Conservation (phyloP, 37 sponge, comb jelly and placozoan genomes). For the Oscarella lobularis region DNA sequence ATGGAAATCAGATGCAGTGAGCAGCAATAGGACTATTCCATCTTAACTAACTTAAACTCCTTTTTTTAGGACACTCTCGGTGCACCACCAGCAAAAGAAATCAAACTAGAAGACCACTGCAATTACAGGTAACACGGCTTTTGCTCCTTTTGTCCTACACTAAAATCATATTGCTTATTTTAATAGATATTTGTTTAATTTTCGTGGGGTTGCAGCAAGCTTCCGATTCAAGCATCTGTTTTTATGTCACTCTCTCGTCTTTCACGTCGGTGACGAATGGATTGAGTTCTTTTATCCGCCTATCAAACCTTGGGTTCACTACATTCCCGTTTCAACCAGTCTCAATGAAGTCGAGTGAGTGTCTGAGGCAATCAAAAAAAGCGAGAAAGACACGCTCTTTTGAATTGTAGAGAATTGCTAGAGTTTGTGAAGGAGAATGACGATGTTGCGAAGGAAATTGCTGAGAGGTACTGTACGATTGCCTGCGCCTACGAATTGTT, state of each 20-base stretch:
- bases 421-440: constrained; percentile 57
- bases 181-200: constrained; percentile 73
- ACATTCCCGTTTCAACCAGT: constrained; percentile 47
- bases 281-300: constrained; percentile 71
- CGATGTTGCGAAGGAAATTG: constrained; percentile 37
- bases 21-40: not conserved
- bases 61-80: constrained; percentile 65
- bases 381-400: not conserved
- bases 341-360: constrained; percentile 39
- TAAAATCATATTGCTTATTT: too few relatives aligned
- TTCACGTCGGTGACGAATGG: constrained; percentile 86
- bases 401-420: constrained; percentile 49
- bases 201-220: constrained; percentile 88
- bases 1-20: constrained; percentile 63
- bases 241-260: constrained; percentile 68
- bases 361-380: not conserved
- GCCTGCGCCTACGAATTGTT: not conserved
- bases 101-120: constrained; percentile 74
- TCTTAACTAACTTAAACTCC: not conserved
- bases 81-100: constrained; percentile 33
- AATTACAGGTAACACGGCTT: constrained; percentile 73
- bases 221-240: constrained; percentile 75
- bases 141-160: too few relatives aligned
- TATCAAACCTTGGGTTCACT: constrained; percentile 78
- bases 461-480: constrained; percentile 31